Conservation (phyloP, 2,797 vertebrate species). For the Xyrichtys novacula region DNA sequence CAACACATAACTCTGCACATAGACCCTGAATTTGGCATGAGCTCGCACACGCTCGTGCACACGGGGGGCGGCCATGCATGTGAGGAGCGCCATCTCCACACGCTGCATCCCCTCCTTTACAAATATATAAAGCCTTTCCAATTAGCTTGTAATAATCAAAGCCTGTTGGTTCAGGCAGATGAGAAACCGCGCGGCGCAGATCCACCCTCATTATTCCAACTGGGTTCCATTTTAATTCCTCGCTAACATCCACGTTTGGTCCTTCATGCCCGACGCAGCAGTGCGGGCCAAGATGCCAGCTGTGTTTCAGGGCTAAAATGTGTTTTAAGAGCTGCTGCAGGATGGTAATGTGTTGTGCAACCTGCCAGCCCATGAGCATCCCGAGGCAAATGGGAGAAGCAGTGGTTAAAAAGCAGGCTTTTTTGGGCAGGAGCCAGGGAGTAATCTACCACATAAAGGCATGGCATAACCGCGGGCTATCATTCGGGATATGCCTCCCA, state of each 20-base stretch:
- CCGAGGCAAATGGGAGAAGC: conserved; percentile 85
- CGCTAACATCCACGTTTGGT: conserved; percentile 64
- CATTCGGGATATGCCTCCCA: conserved; percentile 74
- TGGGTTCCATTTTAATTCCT: conserved; percentile 74
- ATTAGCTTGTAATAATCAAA: conserved; percentile 63
- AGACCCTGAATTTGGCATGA: conserved; percentile 78
- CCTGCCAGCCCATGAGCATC: conserved; percentile 84
- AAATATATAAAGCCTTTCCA: conserved; percentile 56
- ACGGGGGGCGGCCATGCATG: conserved; percentile 60
- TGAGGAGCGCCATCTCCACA: conserved; percentile 54
- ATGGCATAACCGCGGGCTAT: conserved; percentile 74
- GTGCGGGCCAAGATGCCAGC: conserved; percentile 84
- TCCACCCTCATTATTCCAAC: conserved; percentile 74
- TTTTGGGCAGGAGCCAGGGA: conserved; percentile 83
- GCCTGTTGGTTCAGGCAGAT: conserved; percentile 51
- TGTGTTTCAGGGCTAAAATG: conserved; percentile 85
- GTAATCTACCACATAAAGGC: conserved; percentile 83
- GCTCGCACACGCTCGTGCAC: conserved; percentile 62
- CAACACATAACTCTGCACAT: conserved; percentile 83
- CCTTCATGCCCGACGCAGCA: conserved; percentile 60
- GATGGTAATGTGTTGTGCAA: conserved; percentile 83
- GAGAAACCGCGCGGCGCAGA: conserved; percentile 48
- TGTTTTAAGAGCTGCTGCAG: conserved; percentile 87
- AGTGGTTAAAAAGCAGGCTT: conserved; percentile 87
- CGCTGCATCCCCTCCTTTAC: conserved; percentile 50